Conservation (phyloP, 37 sponge, comb jelly and placozoan species). For the Beroe forskalii region DNA sequence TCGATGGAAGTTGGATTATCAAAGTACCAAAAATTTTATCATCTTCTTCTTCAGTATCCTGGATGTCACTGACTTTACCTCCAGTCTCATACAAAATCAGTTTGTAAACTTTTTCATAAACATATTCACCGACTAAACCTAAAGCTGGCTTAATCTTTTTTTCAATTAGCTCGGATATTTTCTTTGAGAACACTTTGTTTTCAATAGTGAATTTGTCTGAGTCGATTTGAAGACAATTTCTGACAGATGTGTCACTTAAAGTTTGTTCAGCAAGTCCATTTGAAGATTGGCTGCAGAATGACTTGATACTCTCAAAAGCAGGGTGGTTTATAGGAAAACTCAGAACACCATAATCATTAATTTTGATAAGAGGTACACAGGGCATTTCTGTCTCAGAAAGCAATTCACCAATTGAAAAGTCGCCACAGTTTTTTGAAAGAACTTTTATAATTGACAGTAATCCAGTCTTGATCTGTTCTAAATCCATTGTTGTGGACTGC, state of each 20-base stretch:
- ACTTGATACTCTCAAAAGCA: neutral
- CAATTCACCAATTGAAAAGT: neutral
- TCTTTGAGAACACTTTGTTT: neutral
- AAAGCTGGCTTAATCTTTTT: neutral
- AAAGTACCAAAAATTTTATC: slow-evolving; percentile 7
- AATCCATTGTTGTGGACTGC: too few relatives aligned
- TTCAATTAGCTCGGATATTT: neutral
- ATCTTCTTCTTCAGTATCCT: slow-evolving; percentile 27
- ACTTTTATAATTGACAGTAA: neutral
- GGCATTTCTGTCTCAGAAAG: neutral
- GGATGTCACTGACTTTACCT: neutral
- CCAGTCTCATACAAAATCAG: neutral
- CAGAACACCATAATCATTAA: neutral
- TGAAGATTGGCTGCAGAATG: neutral
- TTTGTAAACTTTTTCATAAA: neutral
- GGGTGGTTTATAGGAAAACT: neutral
- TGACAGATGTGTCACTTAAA: neutral
- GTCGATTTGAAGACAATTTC: neutral
- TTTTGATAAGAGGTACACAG: neutral
- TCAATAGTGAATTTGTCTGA: neutral
- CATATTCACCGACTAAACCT: neutral
- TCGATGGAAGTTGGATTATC: neutral
- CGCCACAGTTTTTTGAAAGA: neutral
- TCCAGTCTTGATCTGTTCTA: too few relatives aligned
- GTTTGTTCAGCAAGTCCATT: neutral